These are phyloP conservation scores for Emydocephalus ijimae DNA, from an alignment of 2,113 vertebrate genomes.

Conservation along the genomic window DNA sequence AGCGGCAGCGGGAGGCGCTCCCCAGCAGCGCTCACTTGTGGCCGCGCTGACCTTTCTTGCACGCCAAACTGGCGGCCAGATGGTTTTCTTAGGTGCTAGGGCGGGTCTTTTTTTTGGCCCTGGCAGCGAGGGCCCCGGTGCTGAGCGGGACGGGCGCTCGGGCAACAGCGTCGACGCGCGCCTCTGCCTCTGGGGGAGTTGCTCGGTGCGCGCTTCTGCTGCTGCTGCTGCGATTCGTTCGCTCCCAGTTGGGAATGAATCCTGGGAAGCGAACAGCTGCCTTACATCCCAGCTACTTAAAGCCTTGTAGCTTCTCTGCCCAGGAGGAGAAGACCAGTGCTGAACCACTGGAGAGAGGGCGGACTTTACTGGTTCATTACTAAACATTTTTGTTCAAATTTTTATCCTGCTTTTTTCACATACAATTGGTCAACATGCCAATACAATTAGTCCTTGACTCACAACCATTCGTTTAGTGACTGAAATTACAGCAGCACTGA, in stretches of 20 bases:
- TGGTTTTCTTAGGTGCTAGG: neutral
- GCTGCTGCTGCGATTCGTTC: neutral
- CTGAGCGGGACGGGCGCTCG: neutral
- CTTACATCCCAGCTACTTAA: neutral
- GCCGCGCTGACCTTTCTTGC: neutral
- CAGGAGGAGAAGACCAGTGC: neutral
- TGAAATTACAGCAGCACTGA: neutral
- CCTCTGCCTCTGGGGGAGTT: neutral
- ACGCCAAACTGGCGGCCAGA: constrained; percentile 21
- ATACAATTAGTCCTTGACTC: neutral
- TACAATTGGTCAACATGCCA: neutral
- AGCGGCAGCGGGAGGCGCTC: neutral
- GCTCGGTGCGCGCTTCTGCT: neutral
- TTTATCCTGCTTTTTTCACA: neutral
- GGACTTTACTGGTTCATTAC: neutral
- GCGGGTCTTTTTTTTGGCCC: neutral
- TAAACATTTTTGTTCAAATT: neutral
- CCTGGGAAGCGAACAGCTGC: neutral
- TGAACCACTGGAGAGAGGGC: neutral
- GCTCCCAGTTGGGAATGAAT: neutral
- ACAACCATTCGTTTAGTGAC: neutral
- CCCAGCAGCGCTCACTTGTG: neutral
- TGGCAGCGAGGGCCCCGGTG: neutral
- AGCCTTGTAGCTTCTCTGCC: neutral
- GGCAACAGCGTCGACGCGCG: neutral